Percentiles rank a stretch among this genome's conserved stretches.
phyloP scores from a whole-genome alignment of 2,797 vertebrate genomes.

The Tenualosa ilisha region DNA sequence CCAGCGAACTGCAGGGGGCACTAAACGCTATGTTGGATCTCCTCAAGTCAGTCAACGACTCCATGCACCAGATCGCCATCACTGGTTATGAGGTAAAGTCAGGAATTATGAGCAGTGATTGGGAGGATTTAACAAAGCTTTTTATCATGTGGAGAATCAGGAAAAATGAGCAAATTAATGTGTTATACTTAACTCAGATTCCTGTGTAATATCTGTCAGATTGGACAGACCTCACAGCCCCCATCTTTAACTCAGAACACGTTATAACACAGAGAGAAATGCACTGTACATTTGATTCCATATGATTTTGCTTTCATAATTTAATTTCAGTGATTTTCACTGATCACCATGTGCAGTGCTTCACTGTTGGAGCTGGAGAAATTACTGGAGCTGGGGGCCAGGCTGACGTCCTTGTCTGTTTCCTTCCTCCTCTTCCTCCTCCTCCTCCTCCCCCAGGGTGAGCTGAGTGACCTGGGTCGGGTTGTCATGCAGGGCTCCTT shows the following conservation, averaged over 20 bases:
- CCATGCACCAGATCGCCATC: slow-evolving; percentile 97
- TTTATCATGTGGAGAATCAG: too few species aligned
- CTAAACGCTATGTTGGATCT: slow-evolving; percentile 91
- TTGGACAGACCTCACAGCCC: too few species aligned
- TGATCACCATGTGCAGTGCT: neutral
- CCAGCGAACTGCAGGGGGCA: slow-evolving; percentile 86
- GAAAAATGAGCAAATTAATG: too few species aligned
- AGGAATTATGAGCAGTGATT: neutral
- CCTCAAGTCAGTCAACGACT: slow-evolving; percentile 96
- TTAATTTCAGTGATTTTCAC: neutral
- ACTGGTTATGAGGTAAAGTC: slow-evolving; percentile 73
- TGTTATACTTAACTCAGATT: too few species aligned
- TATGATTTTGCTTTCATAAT: neutral
- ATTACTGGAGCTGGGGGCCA: neutral
- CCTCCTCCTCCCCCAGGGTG: slow-evolving; percentile 74
- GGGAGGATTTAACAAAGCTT: neutral
- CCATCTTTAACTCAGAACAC: neutral
- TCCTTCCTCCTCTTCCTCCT: neutral
- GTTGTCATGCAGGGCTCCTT: slow-evolving; percentile 92
- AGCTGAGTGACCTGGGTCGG: slow-evolving; percentile 87
- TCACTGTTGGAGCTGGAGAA: neutral
- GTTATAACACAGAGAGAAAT: neutral
- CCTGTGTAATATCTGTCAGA: too few species aligned
- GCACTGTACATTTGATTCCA: neutral
- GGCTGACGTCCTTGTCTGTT: neutral